Base-by-base conservation (phyloP, 2,797 vertebrate species). In the Siniperca obscura region DNA sequence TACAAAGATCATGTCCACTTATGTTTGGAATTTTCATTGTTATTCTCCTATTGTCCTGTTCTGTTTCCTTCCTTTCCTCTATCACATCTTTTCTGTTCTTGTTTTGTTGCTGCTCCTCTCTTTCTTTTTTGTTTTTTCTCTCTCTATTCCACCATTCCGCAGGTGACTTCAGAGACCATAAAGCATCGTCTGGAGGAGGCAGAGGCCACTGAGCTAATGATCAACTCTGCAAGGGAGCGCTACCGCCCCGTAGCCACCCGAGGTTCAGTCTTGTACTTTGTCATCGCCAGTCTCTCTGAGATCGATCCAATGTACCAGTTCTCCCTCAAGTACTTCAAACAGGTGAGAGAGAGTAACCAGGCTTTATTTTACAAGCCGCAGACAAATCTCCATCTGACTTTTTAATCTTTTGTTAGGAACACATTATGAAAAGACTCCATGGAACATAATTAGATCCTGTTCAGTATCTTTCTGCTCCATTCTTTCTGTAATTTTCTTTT, bases 251-350 rank as follows among this genome's bases (percentile, higher is more conserved):
- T 97, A 30, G 94, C 96, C 62, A 94, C 95, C 5, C 94, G 92
- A n/a, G 96, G 95, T 66, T 96, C 96, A 2, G 92, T 96, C 65
- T 94, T 96, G 78, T 96, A 96, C 89, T 98, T 97, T 61, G 94
- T 96, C 55, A 95, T 96, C 1, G 94, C 95, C 75, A 95, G 95
- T 85, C 95, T 97, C 30, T 96, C 96, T 1, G 97, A 97, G 88
- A 96, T 96, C 38, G 96, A 97, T 86, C 94, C 95, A 2, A 96
- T 96, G 95, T 96, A 97, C 90, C 96, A 97, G 70, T 97, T 96
- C 87, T 97, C 96, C 22, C 89, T 98, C 42, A 97, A 98, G 78
- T 97, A 96, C 89, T 98, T 97, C 91, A 98, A 97, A 87, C 94
- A 97, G 56, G 93, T 92, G 16, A 53, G 50, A 22, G 40, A 42